Evolutionary conservation across 2,888 invertebrate genomes (phyloP).

Genomic region (Cerceris rybyensis): DNA sequence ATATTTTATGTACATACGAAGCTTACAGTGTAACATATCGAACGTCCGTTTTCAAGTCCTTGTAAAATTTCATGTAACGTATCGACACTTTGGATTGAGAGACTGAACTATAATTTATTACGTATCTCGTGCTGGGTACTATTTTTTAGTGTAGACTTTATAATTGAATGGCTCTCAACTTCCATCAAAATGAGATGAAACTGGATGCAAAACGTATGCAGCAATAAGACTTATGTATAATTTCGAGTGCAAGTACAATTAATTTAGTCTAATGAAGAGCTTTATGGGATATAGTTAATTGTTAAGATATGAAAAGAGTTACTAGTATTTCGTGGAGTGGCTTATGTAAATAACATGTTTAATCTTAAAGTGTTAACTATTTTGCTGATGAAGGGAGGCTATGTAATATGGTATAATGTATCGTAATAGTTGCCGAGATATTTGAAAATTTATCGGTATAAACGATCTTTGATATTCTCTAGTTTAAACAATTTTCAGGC

Average conservation of each 20-base stretch:
- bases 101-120: constrained; percentile 63
- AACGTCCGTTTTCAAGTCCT: constrained; percentile 12
- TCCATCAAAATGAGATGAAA: constrained; percentile 17
- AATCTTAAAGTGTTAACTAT: constrained; percentile 35
- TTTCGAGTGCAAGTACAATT: constrained; percentile 58
- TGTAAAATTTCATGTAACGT: constrained; percentile 43
- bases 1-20: constrained; percentile 32
- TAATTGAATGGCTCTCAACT: constrained; percentile 34
- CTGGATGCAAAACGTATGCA: constrained; percentile 1
- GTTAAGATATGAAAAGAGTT: constrained; percentile 31
- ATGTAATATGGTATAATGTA: constrained; percentile 5
- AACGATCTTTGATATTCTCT: background rate
- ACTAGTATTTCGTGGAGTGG: constrained; percentile 37
- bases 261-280: constrained; percentile 47
- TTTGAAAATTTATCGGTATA: constrained; percentile 21
- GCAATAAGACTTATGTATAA: constrained; percentile 47
- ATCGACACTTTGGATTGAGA: constrained; percentile 49
- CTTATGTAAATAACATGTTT: constrained; percentile 53
- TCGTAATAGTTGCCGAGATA: constrained; percentile 9
- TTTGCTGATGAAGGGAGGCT: constrained; percentile 31
- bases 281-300: constrained; percentile 41
- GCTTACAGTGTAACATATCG: constrained; percentile 44
- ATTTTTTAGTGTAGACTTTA: constrained; percentile 47
- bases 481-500: background rate
- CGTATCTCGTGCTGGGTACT: constrained; percentile 56